phyloP scores from a whole-genome alignment of 2,797 vertebrate genomes.

The Hybognathus amarus region DNA sequence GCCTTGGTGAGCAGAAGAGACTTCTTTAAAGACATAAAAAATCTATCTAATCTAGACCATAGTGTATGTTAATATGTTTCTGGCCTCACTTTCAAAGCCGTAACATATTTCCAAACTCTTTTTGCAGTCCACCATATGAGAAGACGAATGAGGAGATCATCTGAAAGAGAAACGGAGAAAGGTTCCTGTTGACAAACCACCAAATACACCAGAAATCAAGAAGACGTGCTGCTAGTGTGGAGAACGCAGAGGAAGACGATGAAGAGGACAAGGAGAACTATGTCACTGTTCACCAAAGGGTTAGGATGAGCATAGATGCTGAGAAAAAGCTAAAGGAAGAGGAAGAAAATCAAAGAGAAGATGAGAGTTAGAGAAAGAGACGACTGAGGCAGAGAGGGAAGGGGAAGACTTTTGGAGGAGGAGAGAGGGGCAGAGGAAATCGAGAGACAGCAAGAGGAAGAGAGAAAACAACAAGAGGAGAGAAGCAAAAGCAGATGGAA shows the following conservation, averaged over 20 bases:
- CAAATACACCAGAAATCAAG: background rate
- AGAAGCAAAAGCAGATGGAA: slow-evolving; percentile 23
- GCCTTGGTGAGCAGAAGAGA: too few relatives aligned
- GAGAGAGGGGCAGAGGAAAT: slow-evolving; percentile 8
- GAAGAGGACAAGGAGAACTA: slow-evolving; percentile 50
- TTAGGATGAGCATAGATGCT: slow-evolving; percentile 6
- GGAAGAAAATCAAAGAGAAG: slow-evolving; percentile 2
- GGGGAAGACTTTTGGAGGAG: slow-evolving; percentile 1
- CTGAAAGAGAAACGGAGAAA: slow-evolving; percentile 11
- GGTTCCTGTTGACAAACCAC: background rate
- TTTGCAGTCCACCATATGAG: slow-evolving; percentile 29
- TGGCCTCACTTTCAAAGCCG: background rate
- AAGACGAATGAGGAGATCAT: slow-evolving; percentile 30
- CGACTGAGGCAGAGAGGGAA: background rate
- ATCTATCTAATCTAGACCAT: too few relatives aligned
- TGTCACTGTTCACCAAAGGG: slow-evolving; percentile 46
- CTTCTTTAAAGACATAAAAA: too few relatives aligned
- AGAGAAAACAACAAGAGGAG: slow-evolving; percentile 31
- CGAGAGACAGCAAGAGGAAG: slow-evolving; percentile 24
- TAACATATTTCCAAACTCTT: slow-evolving; percentile 33
- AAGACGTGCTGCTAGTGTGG: slow-evolving; percentile 32
- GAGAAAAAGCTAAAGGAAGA: slow-evolving; percentile 14
- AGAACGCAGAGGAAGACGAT: slow-evolving; percentile 62
- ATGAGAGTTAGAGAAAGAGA: slow-evolving; percentile 29
- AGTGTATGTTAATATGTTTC: background rate